Conservation (phyloP, 2,797 vertebrate genomes). For the Ctenopoma multispine region DNA sequence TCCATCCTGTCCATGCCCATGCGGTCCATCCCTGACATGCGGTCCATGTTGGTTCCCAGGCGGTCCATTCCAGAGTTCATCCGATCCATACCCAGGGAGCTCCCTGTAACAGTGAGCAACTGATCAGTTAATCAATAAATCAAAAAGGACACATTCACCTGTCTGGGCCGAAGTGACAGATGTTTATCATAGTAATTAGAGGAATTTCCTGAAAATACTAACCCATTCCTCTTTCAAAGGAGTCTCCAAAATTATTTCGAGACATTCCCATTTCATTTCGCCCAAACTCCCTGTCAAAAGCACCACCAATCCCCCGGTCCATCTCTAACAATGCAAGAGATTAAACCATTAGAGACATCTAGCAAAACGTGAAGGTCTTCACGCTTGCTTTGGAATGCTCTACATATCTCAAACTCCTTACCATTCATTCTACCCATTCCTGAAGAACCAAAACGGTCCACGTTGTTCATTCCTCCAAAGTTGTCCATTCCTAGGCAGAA, state of each 20-base stretch:
- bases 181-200: background rate
- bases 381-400: constrained; percentile 36
- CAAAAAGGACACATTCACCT: background rate
- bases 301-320: constrained; percentile 90
- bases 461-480: constrained; percentile 92
- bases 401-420: constrained; percentile 67
- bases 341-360: constrained; percentile 56
- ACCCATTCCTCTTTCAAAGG: constrained; percentile 93
- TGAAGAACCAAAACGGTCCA: constrained; percentile 92
- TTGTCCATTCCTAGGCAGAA: constrained; percentile 91
- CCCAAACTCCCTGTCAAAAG: constrained; percentile 92
- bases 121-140: background rate
- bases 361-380: constrained; percentile 45
- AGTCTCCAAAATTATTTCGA: constrained; percentile 90
- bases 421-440: constrained; percentile 96
- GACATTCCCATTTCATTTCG: constrained; percentile 94
- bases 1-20: constrained; percentile 93
- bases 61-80: constrained; percentile 86
- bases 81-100: constrained; percentile 86
- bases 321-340: constrained; percentile 86
- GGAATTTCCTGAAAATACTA: constrained; percentile 63
- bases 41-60: constrained; percentile 89
- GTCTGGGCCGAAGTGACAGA: background rate
- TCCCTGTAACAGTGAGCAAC: constrained; percentile 75
- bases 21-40: constrained; percentile 89